A percentile compares a stretch with the other conserved stretches of the same genome.
These are phyloP conservation scores for Heterochromis multidens DNA, from an alignment of 2,113 vertebrate genomes.

Conservation along the genomic window DNA sequence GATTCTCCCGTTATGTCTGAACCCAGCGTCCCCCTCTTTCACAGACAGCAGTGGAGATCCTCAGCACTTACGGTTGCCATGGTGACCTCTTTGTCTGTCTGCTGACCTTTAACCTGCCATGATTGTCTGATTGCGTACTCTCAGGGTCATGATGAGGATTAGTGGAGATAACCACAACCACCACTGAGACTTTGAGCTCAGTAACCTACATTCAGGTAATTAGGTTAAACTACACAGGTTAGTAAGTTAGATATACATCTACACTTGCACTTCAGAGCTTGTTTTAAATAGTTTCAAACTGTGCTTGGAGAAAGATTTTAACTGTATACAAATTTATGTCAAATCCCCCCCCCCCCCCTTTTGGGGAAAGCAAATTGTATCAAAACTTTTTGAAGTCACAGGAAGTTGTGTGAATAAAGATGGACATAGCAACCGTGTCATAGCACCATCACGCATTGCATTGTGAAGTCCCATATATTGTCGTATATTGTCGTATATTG, in stretches of 20 bases:
- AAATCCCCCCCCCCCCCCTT: neutral
- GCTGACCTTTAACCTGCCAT: constrained; percentile 60
- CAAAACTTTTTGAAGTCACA: neutral
- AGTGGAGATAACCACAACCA: constrained; percentile 58
- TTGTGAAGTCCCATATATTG: neutral
- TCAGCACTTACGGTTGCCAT: constrained; percentile 42
- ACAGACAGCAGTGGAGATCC: constrained; percentile 28
- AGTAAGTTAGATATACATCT: neutral
- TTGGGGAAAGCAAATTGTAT: neutral
- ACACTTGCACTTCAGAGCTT: neutral
- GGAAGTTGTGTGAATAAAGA: neutral
- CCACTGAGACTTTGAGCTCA: constrained; percentile 32
- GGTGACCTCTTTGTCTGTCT: constrained; percentile 50
- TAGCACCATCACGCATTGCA: neutral
- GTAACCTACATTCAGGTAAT: constrained; percentile 65
- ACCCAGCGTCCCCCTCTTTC: constrained; percentile 3
- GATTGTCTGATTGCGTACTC: constrained; percentile 55
- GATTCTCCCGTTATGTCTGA: constrained; percentile 38
- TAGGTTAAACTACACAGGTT: constrained; percentile 45
- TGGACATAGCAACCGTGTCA: neutral
- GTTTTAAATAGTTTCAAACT: neutral
- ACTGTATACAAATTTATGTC: neutral
- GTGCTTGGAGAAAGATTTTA: neutral
- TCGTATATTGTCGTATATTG: too few species aligned
- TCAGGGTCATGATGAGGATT: constrained; percentile 62